Conservation (phyloP, 2,113 vertebrate species). For the Sciurus niger region DNA sequence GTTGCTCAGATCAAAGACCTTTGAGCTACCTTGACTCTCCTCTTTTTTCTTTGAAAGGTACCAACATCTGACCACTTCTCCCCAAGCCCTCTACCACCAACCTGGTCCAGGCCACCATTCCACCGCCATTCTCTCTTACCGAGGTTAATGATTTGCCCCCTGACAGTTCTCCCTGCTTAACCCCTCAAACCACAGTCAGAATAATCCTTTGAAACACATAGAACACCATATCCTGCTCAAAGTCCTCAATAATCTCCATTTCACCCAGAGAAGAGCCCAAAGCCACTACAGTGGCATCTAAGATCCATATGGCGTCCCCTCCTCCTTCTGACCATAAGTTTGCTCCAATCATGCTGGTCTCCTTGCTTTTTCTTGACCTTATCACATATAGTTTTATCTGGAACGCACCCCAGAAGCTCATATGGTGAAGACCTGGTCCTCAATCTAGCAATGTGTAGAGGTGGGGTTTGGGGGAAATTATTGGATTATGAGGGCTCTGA, state of each 20-base stretch:
- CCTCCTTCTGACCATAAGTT: neutral
- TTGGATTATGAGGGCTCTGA: too few relatives aligned
- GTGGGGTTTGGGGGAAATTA: too few relatives aligned
- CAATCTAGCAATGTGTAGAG: too few relatives aligned
- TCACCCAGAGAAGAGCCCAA: slow-evolving; percentile 1
- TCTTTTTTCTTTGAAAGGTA: slow-evolving; percentile 40
- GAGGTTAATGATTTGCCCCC: slow-evolving; percentile 11
- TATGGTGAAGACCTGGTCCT: too few relatives aligned
- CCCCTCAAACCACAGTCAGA: neutral
- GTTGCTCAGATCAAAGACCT: neutral
- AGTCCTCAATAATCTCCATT: neutral
- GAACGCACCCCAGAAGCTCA: too few relatives aligned
- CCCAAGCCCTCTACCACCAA: neutral
- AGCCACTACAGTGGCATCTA: neutral
- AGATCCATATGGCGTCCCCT: neutral
- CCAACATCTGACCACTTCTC: neutral
- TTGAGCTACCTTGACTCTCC: neutral
- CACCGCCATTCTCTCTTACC: neutral
- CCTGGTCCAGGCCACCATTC: neutral
- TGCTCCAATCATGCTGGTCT: neutral
- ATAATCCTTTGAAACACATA: neutral
- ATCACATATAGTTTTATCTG: neutral
- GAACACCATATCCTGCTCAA: neutral
- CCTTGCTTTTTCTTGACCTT: neutral
- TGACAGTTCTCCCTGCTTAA: neutral